Conservation (phyloP, 2,113 vertebrate genomes). For the Lampris megalopsis region DNA sequence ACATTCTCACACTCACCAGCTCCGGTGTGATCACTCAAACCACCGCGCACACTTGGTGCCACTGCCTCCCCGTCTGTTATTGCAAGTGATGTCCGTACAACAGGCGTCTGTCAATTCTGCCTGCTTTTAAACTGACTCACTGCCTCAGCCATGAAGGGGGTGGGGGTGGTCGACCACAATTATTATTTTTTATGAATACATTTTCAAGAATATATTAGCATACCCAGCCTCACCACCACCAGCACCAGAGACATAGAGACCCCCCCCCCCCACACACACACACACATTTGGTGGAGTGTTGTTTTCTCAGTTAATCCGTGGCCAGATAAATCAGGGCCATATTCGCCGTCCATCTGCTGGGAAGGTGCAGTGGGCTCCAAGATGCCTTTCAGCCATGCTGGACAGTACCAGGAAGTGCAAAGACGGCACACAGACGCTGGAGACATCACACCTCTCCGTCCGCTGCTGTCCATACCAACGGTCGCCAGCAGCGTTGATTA, state of each 20-base stretch:
- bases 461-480: slow-evolving; percentile 56
- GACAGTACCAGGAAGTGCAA: slow-evolving; percentile 71
- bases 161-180: slow-evolving; percentile 70
- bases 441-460: slow-evolving; percentile 50
- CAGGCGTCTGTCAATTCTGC: slow-evolving; percentile 79
- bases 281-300: slow-evolving; percentile 80
- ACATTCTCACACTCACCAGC: slow-evolving; percentile 76
- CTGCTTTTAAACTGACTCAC: slow-evolving; percentile 82
- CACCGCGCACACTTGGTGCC: slow-evolving; percentile 70
- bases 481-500: slow-evolving; percentile 17
- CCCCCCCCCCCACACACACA: slow-evolving; percentile 12
- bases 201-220: slow-evolving; percentile 84
- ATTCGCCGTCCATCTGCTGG: slow-evolving; percentile 84
- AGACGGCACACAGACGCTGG: slow-evolving; percentile 47
- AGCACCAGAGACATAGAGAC: slow-evolving; percentile 44
- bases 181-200: slow-evolving; percentile 81
- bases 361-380: slow-evolving; percentile 77
- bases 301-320: slow-evolving; percentile 82
- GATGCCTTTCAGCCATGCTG: slow-evolving; percentile 68
- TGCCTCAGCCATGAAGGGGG: slow-evolving; percentile 54
- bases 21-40: slow-evolving; percentile 69
- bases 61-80: slow-evolving; percentile 81
- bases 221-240: slow-evolving; percentile 57
- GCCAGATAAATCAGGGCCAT: slow-evolving; percentile 84
- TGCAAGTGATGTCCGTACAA: slow-evolving; percentile 74